Conservation (phyloP, 1,140 invertebrate genomes). For the Coboldia fuscipes region DNA sequence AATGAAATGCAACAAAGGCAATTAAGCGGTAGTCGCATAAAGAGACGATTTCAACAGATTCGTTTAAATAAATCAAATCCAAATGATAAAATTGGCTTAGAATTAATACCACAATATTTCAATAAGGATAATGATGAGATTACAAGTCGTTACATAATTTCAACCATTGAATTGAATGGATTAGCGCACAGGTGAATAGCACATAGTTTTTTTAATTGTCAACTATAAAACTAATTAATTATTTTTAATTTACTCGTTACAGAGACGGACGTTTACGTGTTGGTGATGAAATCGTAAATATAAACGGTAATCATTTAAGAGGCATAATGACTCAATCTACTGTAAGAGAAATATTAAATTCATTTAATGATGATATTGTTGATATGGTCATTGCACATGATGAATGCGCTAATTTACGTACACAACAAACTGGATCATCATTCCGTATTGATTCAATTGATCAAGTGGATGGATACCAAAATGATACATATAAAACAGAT, state of each 20-base stretch:
- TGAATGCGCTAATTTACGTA: constrained; percentile 16
- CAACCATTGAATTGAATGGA: constrained; percentile 56
- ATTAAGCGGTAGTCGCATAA: constrained; percentile 10
- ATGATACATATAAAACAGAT: background rate
- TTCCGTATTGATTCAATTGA: background rate
- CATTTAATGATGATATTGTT: constrained; percentile 23
- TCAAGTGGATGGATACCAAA: background rate
- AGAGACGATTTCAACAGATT: constrained; percentile 27
- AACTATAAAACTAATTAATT: background rate
- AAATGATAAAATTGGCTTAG: constrained; percentile 44
- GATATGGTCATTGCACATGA: constrained; percentile 38
- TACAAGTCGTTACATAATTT: constrained; percentile 56
- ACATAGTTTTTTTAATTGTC: background rate
- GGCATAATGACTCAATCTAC: constrained; percentile 48
- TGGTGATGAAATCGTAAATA: constrained; percentile 70
- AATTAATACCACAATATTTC: constrained; percentile 38
- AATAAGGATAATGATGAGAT: constrained; percentile 24
- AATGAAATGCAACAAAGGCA: background rate
- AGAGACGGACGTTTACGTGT: constrained; percentile 59
- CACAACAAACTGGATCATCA: too few relatives aligned
- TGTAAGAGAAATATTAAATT: constrained; percentile 26
- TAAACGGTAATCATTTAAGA: constrained; percentile 58
- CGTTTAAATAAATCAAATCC: constrained; percentile 32
- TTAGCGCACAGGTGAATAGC: constrained; percentile 48
- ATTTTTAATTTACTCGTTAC: constrained; percentile 7